A percentile compares a stretch with the other conserved stretches of the same genome.
Conservation (phyloP, 2,113 vertebrate species). For the Forbesichthys agassizii region DNA sequence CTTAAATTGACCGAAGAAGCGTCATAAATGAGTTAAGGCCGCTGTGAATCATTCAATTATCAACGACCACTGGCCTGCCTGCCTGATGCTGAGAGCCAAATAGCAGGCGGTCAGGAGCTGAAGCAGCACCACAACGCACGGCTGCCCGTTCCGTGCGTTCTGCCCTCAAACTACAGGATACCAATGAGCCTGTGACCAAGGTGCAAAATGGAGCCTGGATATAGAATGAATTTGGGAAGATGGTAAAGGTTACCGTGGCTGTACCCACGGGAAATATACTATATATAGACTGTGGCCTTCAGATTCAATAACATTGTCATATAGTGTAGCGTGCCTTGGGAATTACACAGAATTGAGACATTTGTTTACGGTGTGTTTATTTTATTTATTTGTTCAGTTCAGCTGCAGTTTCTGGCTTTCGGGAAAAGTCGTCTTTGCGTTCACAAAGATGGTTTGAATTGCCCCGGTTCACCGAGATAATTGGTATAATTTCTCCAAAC, state of each 20-base stretch:
- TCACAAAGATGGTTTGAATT: neutral
- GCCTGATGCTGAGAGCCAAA: conserved; percentile 32
- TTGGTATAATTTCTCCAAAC: neutral
- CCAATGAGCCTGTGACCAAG: neutral
- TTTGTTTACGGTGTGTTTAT: too few species aligned
- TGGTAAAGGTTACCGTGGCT: neutral
- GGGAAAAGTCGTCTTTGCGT: neutral
- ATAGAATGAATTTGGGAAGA: neutral
- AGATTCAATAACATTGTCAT: neutral
- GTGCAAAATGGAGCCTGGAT: neutral
- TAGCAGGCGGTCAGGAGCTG: conserved; percentile 13
- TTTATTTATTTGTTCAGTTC: too few species aligned
- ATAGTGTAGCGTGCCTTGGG: too few species aligned
- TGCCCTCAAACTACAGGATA: neutral
- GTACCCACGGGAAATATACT: conserved; percentile 1
- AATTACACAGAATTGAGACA: too few species aligned
- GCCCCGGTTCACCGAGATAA: neutral
- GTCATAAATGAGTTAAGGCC: conserved; percentile 72
- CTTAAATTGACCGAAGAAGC: conserved; percentile 73
- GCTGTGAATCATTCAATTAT: conserved; percentile 72
- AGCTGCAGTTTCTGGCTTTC: conserved; percentile 16
- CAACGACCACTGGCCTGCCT: conserved; percentile 63
- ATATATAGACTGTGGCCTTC: neutral
- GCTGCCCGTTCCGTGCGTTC: too few species aligned
- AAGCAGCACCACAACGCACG: neutral